Base-by-base conservation (phyloP, 2,797 vertebrate genomes). In the Neosalanx taihuensis region DNA sequence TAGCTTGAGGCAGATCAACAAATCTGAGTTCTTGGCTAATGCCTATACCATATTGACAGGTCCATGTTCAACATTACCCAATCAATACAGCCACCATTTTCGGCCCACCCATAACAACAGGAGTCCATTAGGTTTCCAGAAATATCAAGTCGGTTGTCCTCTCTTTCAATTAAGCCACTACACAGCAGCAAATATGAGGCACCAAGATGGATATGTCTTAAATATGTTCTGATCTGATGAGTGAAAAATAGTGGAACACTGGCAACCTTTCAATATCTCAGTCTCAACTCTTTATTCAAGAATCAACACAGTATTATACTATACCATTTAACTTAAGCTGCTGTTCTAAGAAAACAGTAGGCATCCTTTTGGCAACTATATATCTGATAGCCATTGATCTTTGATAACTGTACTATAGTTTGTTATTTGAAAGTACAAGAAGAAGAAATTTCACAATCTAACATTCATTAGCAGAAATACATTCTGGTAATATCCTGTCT, bases 71-170 rank as follows among this genome's bases (percentile, higher is more conserved):
- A 87, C 90, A 88, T 86, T 83, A 86, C 76, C 75, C 31, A 77
- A 90, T 93, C 91, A 84, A 93, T 92, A 88, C 71, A 0, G 30
- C 79, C 74, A 78, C 85, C 83, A 83, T 91, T 88, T 88, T 81
- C 81, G 79, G 80, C 88, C 82, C 87, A 76, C 77, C 85, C 82
- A 83, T 87, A 86, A 89, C 78, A 83, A 79, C 79, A 62, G 31
- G 73, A 90, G 84, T 85, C 86, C 71, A 89, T 88, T 80, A 80
- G 75, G 85, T 79, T 79, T 70, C 64, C 71, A 84, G 83, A 87
- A 89, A 84, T 83, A 86, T 86, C 81, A 72, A 72, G 81, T 72
- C 69, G 65, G 63, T 26, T 33, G 58, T 67, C 29, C 23, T 33
- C 35, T 63, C 79, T 66, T 18, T 37, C 26, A 71, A 71, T 79